Evolutionary conservation across 2,797 vertebrate genomes (phyloP), one percentile per base, ranked within the genome.

Genomic region (Clarias platycephalus): DNA sequence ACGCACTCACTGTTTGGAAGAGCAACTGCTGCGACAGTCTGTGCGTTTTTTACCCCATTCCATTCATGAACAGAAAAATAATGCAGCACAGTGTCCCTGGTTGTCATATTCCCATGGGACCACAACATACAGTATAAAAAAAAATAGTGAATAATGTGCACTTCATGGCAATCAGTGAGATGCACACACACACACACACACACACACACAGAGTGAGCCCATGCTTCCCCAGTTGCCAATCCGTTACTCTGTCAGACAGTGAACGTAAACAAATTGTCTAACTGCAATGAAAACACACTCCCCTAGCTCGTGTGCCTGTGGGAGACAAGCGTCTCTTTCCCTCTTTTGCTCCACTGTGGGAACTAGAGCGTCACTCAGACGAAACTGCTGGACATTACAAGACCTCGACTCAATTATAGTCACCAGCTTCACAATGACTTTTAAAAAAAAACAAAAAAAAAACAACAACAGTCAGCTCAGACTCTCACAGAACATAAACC

Each of bases 231-330:
- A 82, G 86, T 86, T 87, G 81, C 88, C 85, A 84, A 86, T 89
- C 88, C 83, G 86, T 89, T 87, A 87, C 88, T 70, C 85, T 84
- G 70, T 81, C 85, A 81, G 88, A 86, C 88, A 81, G 81, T 85
- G 83, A 87, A 86, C 66, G 62, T 86, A 87, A 89, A 89, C 86
- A 87, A 81, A 86, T 87, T 85, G 86, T 85, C 86, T 86, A 87
- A 89, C 83, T 84, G 86, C 88, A 86, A 83, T 83, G 83, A 87
- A 87, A 89, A 89, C 88, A 87, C 83, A 67, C 86, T 81, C 76
- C 86, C 84, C 76, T 78, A 40, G 81, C 64, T 71, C 84, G 24
- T 76, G 81, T 78, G 78, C 26, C 79, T 63, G 62, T 71, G 84
- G 72, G 85, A 85, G 82, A 88, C 87, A 84, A 82, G 64, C 82